phyloP scores from a whole-genome alignment of 2,797 vertebrate genomes.

The Limnodromus scolopaceus region DNA sequence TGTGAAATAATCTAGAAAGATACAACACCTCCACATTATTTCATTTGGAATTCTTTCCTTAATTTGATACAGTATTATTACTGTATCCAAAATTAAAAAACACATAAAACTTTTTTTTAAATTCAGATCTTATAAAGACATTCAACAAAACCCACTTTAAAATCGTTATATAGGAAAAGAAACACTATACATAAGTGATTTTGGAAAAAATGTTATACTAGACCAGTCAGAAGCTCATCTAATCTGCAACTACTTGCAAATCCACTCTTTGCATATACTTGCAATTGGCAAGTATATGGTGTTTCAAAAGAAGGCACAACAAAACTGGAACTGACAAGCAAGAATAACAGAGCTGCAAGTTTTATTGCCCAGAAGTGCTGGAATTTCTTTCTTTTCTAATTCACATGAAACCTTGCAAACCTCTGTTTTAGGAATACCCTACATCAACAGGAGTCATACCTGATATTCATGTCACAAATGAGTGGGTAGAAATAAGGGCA shows the following conservation, averaged over 20 bases:
- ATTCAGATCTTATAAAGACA: neutral
- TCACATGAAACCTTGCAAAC: neutral
- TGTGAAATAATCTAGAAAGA: neutral
- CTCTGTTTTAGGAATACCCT: neutral
- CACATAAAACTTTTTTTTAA: neutral
- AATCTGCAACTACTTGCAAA: neutral
- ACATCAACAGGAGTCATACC: neutral
- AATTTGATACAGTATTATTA: neutral
- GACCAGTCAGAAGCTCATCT: neutral
- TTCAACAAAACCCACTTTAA: neutral
- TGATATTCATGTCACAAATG: neutral
- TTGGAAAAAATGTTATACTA: neutral
- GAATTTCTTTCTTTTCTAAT: neutral
- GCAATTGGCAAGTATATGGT: neutral
- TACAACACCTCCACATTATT: neutral
- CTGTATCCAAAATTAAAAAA: neutral
- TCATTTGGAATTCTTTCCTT: neutral
- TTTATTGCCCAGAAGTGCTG: neutral
- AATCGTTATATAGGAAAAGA: neutral
- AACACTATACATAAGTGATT: neutral
- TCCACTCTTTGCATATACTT: neutral
- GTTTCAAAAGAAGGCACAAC: neutral
- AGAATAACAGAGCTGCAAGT: neutral
- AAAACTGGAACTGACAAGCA: neutral
- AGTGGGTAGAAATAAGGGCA: neutral